Conservation (phyloP, 2,888 invertebrate genomes). For the Cactoblastis cactorum region DNA sequence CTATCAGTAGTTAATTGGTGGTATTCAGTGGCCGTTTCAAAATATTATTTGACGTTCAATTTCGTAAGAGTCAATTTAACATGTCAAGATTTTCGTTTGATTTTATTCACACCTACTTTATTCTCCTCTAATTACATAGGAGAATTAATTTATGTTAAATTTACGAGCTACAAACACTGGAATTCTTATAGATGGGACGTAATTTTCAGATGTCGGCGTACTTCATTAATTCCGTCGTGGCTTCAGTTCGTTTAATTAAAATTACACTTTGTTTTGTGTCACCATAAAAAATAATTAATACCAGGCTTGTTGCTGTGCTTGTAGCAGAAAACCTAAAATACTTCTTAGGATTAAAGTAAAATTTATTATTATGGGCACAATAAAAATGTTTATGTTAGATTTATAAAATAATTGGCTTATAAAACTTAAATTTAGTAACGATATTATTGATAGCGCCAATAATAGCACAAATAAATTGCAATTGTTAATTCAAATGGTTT, state of each 20-base stretch:
- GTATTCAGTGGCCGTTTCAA: background rate
- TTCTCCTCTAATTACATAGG: too few species aligned
- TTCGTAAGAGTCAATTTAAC: background rate
- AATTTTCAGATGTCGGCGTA: conserved; percentile 16
- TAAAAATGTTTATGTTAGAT: too few species aligned
- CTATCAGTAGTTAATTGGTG: background rate
- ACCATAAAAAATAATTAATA: background rate
- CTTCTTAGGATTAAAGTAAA: too few species aligned
- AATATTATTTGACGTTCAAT: background rate
- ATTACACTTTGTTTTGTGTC: background rate
- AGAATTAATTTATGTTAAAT: background rate
- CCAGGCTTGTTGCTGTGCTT: background rate
- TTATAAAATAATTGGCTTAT: too few species aligned
- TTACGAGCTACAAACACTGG: conserved; percentile 7
- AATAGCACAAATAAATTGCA: too few species aligned
- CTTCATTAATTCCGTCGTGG: conserved; percentile 2
- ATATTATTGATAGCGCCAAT: too few species aligned
- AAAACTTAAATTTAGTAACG: too few species aligned
- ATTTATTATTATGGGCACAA: too few species aligned
- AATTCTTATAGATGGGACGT: conserved; percentile 15
- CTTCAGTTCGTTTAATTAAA: conserved; percentile 13
- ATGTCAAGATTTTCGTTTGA: background rate
- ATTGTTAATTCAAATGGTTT: too few species aligned
- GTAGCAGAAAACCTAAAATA: background rate
- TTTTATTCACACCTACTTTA: background rate